Evolutionary conservation across 2,797 vertebrate genomes (phyloP), one percentile per base, ranked within the genome.

Genomic region (Labroides dimidiatus): DNA sequence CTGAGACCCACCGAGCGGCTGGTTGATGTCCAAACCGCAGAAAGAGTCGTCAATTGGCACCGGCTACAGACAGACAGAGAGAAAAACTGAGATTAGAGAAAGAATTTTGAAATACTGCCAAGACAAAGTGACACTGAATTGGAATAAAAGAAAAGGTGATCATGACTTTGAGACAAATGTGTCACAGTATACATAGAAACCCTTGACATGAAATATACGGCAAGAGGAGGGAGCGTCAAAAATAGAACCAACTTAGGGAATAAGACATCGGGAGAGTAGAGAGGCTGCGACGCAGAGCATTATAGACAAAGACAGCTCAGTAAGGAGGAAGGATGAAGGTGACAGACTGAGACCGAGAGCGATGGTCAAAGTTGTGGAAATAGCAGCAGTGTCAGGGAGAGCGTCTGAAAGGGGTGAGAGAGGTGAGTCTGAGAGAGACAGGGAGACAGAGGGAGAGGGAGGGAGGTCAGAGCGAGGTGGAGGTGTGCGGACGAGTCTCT

Each of bases 21-120:
- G 98, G 93, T 99, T 99, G 93, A 99, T 99, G 93, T 99, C 98
- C 47, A 99, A 91, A 58, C 98, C 98, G 0, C 98, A 99, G 94
- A 99, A 99, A 9, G 96, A 96, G 91, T 99, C 98, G 20, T 99
- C 97, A 0, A 99, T 99, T 71, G 97, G 97, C 61, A 99, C 97
- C 1, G 98, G 98, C 98, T 99, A 77, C 37, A 85, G 58, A 19
- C 23, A 64, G 47, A 49, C 17, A 65, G 47, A 45, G n/a, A 63
- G 17, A 4, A 16, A 2, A 55, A 51, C n/a, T 33, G 1, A 51
- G 10, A 43, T 72, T 68, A 64, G 0, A 20, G 8, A 51, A 19
- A 13, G 16, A 53, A 58, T 42, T 23, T 30, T 8, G 13, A 20
- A 16, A 27, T 43, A 33, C 30, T 5, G 30, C 30, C 30, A 52